Evolutionary conservation across 2,888 invertebrate genomes (phyloP).

Genomic region (Ochropleura leucogaster): DNA sequence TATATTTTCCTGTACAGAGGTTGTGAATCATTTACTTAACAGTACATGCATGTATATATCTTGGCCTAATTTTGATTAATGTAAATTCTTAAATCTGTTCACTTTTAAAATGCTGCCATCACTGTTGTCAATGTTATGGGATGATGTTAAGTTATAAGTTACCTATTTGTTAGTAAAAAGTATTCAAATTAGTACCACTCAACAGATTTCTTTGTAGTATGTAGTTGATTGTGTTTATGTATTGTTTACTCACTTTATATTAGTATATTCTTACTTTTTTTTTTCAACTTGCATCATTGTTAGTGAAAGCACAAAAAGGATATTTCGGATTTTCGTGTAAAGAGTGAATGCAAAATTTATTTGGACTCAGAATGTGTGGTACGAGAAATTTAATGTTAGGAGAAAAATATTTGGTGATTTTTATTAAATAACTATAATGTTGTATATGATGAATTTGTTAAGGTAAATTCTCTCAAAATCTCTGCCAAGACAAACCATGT

Average conservation of each 20-base stretch:
- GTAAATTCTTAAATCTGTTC: constrained; percentile 15
- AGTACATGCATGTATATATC: constrained; percentile 31
- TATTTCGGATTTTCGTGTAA: neutral
- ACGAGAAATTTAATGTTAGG: constrained; percentile 5
- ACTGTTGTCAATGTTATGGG: constrained; percentile 6
- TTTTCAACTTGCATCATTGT: neutral
- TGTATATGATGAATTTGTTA: constrained; percentile 19
- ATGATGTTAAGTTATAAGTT: constrained; percentile 26
- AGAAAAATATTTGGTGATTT: constrained; percentile 9
- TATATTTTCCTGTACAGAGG: constrained; percentile 49
- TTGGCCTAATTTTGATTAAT: constrained; percentile 41
- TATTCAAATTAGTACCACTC: constrained; percentile 20
- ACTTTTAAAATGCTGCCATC: constrained; percentile 26
- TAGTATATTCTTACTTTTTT: constrained; percentile 10
- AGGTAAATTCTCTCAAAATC: constrained; percentile 13
- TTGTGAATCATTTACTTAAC: constrained; percentile 52
- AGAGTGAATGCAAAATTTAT: neutral
- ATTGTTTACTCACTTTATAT: neutral
- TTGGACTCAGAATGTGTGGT: constrained; percentile 4
- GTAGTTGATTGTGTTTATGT: constrained; percentile 9
- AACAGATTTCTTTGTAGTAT: constrained; percentile 38
- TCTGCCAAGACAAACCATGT: constrained; percentile 1
- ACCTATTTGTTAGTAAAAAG: constrained; percentile 40
- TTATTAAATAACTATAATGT: constrained; percentile 25
- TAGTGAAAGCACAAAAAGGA: neutral